These are phyloP conservation scores for Okamejei kenojei DNA, from an alignment of 2,797 vertebrate species.

Conservation along the genomic window DNA sequence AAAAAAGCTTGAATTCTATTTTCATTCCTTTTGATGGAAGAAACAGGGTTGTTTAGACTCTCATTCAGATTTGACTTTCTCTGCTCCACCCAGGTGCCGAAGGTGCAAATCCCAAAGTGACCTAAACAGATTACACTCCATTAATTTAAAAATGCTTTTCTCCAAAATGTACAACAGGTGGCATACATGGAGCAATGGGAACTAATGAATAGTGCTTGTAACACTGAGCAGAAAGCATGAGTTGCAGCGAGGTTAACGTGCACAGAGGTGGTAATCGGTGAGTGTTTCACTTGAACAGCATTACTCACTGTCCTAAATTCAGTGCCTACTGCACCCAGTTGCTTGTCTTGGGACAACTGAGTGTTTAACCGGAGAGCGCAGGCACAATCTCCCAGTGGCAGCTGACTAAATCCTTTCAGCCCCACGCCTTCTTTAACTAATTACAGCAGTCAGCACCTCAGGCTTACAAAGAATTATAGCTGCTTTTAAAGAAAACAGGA, in stretches of 20 bases:
- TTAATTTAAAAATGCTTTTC: constrained; percentile 20
- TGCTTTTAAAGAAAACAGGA: constrained; percentile 33
- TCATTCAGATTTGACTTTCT: neutral
- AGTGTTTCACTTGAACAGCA: neutral
- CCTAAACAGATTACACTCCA: neutral
- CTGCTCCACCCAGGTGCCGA: neutral
- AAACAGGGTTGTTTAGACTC: neutral
- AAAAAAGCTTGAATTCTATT: neutral
- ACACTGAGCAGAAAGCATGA: neutral
- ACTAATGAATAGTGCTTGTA: constrained; percentile 12
- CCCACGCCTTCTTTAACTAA: constrained; percentile 26
- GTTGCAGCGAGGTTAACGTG: neutral
- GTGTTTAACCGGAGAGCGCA: neutral
- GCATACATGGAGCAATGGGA: constrained; percentile 21
- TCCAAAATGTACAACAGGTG: constrained; percentile 24
- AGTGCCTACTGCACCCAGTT: neutral
- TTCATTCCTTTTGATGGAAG: neutral
- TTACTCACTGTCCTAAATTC: neutral
- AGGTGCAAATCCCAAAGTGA: constrained; percentile 18
- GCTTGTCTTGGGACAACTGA: neutral
- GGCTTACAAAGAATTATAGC: constrained; percentile 16
- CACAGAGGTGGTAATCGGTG: neutral
- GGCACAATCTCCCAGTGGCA: neutral
- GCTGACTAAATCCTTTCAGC: constrained; percentile 28
- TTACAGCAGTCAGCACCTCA: constrained; percentile 22